phyloP scores from a whole-genome alignment of 2,888 invertebrate species.

The Zaprionus bogoriensis region DNA sequence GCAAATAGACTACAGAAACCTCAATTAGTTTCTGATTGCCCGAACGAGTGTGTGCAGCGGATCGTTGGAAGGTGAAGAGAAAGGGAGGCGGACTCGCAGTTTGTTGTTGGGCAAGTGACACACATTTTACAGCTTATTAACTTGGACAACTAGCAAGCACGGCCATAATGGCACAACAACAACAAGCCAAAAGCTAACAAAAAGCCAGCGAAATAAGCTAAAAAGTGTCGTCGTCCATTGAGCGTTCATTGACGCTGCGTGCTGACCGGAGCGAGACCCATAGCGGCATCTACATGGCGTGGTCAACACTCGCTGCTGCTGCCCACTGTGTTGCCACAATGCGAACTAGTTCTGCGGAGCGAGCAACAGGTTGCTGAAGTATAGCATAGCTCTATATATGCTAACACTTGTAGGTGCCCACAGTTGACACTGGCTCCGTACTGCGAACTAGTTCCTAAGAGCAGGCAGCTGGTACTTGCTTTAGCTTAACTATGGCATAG shows the following conservation, averaged over 20 bases:
- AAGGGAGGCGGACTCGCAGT: slow-evolving; percentile 1
- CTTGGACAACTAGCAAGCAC: slow-evolving; percentile 63
- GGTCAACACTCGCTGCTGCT: slow-evolving; percentile 10
- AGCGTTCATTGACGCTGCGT: slow-evolving; percentile 42
- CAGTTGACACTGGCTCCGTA: too few species aligned
- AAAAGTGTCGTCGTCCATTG: slow-evolving; percentile 39
- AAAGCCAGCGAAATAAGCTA: slow-evolving; percentile 29
- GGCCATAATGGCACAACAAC: slow-evolving; percentile 27
- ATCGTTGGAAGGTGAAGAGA: neutral
- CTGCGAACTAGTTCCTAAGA: too few species aligned
- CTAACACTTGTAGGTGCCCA: too few species aligned
- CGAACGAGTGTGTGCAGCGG: slow-evolving; percentile 19
- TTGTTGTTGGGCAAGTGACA: slow-evolving; percentile 68
- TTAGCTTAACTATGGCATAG: too few species aligned
- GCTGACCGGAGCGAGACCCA: slow-evolving; percentile 50
- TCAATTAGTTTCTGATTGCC: slow-evolving; percentile 39
- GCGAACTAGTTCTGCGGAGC: neutral
- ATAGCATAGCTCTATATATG: too few species aligned
- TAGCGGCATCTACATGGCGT: slow-evolving; percentile 3
- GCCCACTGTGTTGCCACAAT: slow-evolving; percentile 8
- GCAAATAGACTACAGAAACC: slow-evolving; percentile 17
- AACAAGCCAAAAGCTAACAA: slow-evolving; percentile 15
- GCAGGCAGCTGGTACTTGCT: too few species aligned
- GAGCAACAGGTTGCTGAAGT: neutral
- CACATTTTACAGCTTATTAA: slow-evolving; percentile 79